These are phyloP conservation scores for Antitype chi DNA, from an alignment of 2,888 invertebrate genomes.

Conservation along the genomic window DNA sequence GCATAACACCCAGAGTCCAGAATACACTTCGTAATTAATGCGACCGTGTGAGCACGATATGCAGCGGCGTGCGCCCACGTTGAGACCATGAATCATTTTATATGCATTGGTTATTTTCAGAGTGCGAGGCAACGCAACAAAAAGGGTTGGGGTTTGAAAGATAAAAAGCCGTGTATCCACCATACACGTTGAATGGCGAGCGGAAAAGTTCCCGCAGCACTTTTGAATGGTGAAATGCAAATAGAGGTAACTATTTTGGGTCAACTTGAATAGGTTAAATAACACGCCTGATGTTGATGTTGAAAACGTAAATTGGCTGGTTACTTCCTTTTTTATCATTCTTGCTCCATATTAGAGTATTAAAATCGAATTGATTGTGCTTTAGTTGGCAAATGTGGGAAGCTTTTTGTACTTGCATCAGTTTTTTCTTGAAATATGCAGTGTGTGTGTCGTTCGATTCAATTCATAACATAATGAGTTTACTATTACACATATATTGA, in stretches of 20 bases:
- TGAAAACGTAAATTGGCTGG: slow-evolving; percentile 44
- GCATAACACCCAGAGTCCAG: slow-evolving; percentile 65
- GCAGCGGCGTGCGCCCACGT: slow-evolving; percentile 71
- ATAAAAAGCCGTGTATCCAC: slow-evolving; percentile 70
- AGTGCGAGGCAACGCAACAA: slow-evolving; percentile 70
- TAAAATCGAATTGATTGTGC: slow-evolving; percentile 20
- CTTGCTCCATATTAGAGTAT: slow-evolving; percentile 15
- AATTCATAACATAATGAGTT: neutral
- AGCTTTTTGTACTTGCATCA: neutral
- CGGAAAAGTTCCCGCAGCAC: slow-evolving; percentile 66
- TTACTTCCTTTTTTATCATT: slow-evolving; percentile 29
- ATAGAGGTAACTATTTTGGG: slow-evolving; percentile 61
- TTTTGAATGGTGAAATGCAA: slow-evolving; percentile 64
- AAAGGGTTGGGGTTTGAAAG: slow-evolving; percentile 68
- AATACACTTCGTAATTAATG: slow-evolving; percentile 81
- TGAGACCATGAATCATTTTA: slow-evolving; percentile 84
- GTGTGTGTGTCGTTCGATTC: neutral
- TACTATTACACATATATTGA: neutral
- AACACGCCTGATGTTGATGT: slow-evolving; percentile 52
- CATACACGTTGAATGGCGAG: slow-evolving; percentile 64
- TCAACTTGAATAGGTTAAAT: slow-evolving; percentile 63
- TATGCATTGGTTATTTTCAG: slow-evolving; percentile 83
- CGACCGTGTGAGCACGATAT: slow-evolving; percentile 73
- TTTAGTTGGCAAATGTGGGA: slow-evolving; percentile 14
- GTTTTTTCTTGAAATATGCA: neutral